A percentile compares a stretch with the other conserved stretches of the same genome.
phyloP scores from a whole-genome alignment of 1,140 invertebrate genomes.

The Eulimnadia texana region DNA sequence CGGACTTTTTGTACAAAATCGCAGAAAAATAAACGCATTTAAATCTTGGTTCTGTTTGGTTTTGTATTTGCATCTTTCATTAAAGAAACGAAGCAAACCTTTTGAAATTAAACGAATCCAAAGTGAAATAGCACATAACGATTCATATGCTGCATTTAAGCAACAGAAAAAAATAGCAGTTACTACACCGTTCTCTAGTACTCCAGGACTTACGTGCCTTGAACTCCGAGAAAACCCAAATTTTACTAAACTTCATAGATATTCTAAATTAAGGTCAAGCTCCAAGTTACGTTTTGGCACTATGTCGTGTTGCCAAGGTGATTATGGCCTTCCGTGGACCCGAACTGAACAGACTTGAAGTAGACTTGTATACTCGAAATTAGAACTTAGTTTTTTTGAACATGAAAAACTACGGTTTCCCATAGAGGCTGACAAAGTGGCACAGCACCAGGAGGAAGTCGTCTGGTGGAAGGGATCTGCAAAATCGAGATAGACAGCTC shows the following conservation, averaged over 20 bases:
- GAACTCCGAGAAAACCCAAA: background rate
- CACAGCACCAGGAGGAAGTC: conserved; percentile 27
- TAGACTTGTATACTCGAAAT: background rate
- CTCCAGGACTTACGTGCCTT: background rate
- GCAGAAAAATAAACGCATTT: no score
- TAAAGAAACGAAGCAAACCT: no score
- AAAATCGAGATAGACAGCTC: conserved; percentile 23
- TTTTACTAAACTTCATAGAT: background rate
- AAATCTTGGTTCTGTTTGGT: no score
- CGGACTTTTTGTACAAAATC: no score
- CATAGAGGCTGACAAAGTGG: conserved; percentile 29
- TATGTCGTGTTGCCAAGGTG: background rate
- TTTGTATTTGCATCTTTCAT: no score
- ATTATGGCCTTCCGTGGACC: background rate
- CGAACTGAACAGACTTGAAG: background rate
- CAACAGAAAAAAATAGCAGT: background rate
- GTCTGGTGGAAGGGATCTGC: conserved; percentile 25
- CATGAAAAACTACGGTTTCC: no score
- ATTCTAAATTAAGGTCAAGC: background rate
- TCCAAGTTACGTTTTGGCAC: background rate
- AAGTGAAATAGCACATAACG: no score
- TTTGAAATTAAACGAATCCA: no score
- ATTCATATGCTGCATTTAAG: background rate
- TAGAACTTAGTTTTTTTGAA: no score
- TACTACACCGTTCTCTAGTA: background rate